Conservation (phyloP, 2,888 invertebrate genomes). For the Sarcophaga rosellei region DNA sequence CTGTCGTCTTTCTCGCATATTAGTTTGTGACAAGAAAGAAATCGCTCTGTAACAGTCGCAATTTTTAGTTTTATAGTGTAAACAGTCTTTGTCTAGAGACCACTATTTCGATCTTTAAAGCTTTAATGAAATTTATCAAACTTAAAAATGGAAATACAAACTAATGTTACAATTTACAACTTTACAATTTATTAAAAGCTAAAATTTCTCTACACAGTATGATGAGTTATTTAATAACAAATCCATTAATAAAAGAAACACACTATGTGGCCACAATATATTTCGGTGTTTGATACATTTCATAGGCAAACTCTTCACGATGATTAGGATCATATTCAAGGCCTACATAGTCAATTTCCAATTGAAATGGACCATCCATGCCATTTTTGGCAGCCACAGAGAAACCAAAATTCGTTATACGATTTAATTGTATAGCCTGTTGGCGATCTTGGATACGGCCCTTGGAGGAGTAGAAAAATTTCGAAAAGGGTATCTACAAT, state of each 20-base stretch:
- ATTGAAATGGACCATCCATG: conserved; percentile 90
- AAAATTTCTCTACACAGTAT: neutral
- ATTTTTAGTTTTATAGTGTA: no score
- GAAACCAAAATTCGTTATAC: conserved; percentile 90
- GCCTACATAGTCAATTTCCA: conserved; percentile 97
- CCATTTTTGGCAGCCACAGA: conserved; percentile 88
- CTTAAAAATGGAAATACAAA: no score
- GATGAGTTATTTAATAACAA: neutral
- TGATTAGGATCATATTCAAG: conserved; percentile 90
- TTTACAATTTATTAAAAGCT: no score
- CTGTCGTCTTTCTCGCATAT: no score
- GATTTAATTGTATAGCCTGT: conserved; percentile 83
- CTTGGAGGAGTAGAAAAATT: conserved; percentile 91
- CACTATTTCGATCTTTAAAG: no score
- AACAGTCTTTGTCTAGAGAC: no score
- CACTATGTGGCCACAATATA: conserved; percentile 85
- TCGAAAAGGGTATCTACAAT: conserved; percentile 92
- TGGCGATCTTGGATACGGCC: conserved; percentile 94
- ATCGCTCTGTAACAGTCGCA: no score
- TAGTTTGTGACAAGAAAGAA: no score
- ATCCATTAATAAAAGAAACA: neutral
- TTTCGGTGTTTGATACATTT: conserved; percentile 90
- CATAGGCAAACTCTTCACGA: conserved; percentile 94
- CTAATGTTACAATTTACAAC: no score
- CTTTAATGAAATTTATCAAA: no score